Conservation (phyloP, 2,888 invertebrate species). For the Acrobasis suavella region DNA sequence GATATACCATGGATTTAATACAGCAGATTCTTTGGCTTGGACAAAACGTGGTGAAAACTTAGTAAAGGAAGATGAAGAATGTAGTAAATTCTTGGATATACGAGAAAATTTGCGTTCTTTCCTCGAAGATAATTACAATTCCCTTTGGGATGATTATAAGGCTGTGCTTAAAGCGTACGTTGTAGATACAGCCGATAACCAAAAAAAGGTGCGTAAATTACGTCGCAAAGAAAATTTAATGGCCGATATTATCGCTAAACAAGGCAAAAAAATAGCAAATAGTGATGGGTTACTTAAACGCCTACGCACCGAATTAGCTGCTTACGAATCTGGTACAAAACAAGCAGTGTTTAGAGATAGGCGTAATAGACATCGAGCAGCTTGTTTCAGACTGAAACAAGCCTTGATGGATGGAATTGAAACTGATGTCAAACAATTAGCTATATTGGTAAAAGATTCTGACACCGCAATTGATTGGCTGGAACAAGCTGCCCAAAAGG, state of each 20-base stretch:
- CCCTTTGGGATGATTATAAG: constrained; percentile 70
- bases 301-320: constrained; percentile 61
- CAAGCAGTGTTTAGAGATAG: constrained; percentile 71
- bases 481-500: constrained; percentile 64
- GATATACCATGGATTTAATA: constrained; percentile 60
- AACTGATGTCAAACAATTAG: constrained; percentile 56
- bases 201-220: constrained; percentile 66
- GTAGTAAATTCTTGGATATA: constrained; percentile 53
- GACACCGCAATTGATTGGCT: constrained; percentile 69
- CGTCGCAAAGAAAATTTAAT: constrained; percentile 69
- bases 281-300: constrained; percentile 61
- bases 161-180: constrained; percentile 64
- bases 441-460: constrained; percentile 58
- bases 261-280: constrained; percentile 68
- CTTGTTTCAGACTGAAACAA: constrained; percentile 59
- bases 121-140: constrained; percentile 63
- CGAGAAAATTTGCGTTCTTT: constrained; percentile 64
- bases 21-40: constrained; percentile 63
- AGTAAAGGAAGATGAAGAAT: constrained; percentile 72
- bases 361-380: constrained; percentile 62
- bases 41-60: constrained; percentile 66
- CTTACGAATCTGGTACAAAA: constrained; percentile 72
- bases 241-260: constrained; percentile 72
- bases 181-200: constrained; percentile 64
- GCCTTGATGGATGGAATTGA: constrained; percentile 51